Base-by-base conservation (phyloP, 1,140 invertebrate species). In the Drosophila baimaii region DNA sequence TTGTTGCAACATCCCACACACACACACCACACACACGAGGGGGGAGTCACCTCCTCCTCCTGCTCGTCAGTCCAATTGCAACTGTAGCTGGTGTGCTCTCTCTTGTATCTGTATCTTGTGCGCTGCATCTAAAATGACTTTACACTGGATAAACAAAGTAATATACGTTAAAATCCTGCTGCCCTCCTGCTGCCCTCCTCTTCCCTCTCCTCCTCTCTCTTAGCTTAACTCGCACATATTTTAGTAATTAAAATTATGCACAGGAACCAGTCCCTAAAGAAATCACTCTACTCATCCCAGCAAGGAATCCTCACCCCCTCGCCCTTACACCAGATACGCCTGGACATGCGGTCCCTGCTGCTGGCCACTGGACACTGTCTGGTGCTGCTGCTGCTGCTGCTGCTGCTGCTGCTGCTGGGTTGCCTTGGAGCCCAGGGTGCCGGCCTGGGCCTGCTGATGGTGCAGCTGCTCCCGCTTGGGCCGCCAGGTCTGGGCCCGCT, bases 201-300 rank as follows among this genome's bases (percentile, higher is more conserved):
- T 25, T 25, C 19, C 33, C 12, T 19, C 37, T 31, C 23, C 10
- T 29, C 35, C 35, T 21, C 29, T 21, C 25, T 77, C 61, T 79
- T 79, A 79, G 70, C 77, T 73, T 84, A 71, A 69, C 71, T 90
- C 81, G 81, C 81, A 86, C 78, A 90, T 74, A 81, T 90, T 89
- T 90, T 85, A 84, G 81, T 85, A 84, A 89, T 85, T 89, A 89
- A 90, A 89, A 90, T 89, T 66, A 84, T 90, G 85, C 85, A 85
- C 85, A 90, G 88, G 88, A 90, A 90, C 88, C 88, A 90, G 88
- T 90, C 86, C 88, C 88, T 84, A 90, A 77, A 84, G 81, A 81
- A 90, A 90, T 90, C 86, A 90, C 86, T 90, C 79, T 77, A 79
- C 74, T 56, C 74, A 71, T 75, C 39, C 49, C 59, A 47, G 47